phyloP scores from a whole-genome alignment of 2,113 vertebrate genomes.

The Cryptotis parvus region DNA sequence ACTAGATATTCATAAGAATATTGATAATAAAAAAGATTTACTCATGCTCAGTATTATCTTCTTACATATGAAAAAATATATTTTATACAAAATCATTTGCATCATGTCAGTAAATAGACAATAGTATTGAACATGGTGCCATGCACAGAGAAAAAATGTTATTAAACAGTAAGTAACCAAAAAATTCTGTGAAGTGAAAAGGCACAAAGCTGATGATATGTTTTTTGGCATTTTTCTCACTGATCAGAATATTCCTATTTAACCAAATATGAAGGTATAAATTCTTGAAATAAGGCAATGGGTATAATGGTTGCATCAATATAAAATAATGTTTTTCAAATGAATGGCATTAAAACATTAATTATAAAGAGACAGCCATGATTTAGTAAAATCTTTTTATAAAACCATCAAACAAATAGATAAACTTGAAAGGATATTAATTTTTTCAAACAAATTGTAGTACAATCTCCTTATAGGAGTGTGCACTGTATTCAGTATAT shows the following conservation, averaged over 20 bases:
- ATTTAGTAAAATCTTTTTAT: background rate
- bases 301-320: background rate
- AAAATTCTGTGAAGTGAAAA: background rate
- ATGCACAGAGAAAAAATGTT: too few relatives aligned
- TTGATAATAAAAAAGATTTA: background rate
- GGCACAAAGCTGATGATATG: background rate
- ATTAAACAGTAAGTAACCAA: too few relatives aligned
- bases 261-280: background rate
- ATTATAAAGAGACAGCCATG: background rate
- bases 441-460: too few relatives aligned
- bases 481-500: too few relatives aligned
- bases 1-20: constrained; percentile 12
- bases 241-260: background rate
- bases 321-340: background rate
- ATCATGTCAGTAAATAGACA: background rate
- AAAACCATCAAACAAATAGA: too few relatives aligned
- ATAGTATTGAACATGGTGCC: background rate
- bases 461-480: too few relatives aligned
- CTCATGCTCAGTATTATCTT: background rate
- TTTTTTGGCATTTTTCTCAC: constrained; percentile 1
- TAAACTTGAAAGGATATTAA: too few relatives aligned
- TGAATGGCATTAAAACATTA: background rate
- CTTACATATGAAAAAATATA: background rate
- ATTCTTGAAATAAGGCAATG: background rate
- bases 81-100: background rate